Evolutionary conservation across 2,797 vertebrate genomes (phyloP).

Genomic region (Ibycter americanus): DNA sequence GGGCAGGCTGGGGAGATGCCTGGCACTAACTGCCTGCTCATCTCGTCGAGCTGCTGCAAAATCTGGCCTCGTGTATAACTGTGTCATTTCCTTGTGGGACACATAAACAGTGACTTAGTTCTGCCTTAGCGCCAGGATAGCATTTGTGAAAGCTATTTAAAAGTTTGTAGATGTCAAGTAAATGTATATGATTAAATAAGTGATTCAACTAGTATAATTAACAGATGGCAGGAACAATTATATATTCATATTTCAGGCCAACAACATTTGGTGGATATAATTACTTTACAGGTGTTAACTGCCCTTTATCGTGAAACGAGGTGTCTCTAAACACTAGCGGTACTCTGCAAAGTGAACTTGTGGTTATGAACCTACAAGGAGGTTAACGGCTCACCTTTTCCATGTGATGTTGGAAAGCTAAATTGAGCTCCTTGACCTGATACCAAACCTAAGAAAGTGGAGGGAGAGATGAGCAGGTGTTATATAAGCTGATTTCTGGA

Average conservation of each 20-base stretch:
- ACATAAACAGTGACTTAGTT: background rate
- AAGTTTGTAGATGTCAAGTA: slow-evolving; percentile 66
- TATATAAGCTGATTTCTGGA: slow-evolving; percentile 58
- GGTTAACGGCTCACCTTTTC: slow-evolving; percentile 16
- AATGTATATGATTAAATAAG: slow-evolving; percentile 77
- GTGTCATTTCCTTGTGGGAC: background rate
- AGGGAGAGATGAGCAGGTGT: slow-evolving; percentile 49
- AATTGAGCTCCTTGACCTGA: slow-evolving; percentile 23
- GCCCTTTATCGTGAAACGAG: slow-evolving; percentile 70
- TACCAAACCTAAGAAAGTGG: slow-evolving; percentile 1
- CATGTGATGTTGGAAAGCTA: background rate
- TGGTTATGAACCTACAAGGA: slow-evolving; percentile 57
- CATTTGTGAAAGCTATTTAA: slow-evolving; percentile 68
- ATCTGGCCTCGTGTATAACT: background rate
- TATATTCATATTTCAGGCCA: slow-evolving; percentile 77
- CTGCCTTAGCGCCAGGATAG: background rate
- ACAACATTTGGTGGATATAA: slow-evolving; percentile 81
- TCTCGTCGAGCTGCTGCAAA: background rate
- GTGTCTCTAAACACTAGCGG: slow-evolving; percentile 64
- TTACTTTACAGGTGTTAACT: slow-evolving; percentile 83
- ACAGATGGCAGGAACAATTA: slow-evolving; percentile 82
- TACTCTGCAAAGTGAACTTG: slow-evolving; percentile 68
- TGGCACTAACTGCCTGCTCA: background rate
- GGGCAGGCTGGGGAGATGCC: background rate
- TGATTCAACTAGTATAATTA: slow-evolving; percentile 79